Evolutionary conservation across 2,888 invertebrate species (phyloP).

Genomic region (Oconnorella tubifera): DNA sequence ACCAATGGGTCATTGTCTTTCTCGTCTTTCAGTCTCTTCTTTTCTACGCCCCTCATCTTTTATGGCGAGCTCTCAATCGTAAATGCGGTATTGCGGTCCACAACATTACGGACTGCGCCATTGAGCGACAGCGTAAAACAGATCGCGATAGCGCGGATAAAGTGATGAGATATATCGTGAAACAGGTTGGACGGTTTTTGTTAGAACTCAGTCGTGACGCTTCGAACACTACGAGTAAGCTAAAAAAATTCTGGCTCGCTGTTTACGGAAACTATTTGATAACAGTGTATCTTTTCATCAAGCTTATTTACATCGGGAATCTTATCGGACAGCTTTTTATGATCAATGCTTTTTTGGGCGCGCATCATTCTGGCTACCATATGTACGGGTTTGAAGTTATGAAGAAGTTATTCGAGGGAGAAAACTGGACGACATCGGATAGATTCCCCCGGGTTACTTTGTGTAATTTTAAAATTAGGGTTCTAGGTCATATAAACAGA

Average conservation of each 20-base stretch:
- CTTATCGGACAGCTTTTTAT: conserved; percentile 58
- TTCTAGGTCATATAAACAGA: conserved; percentile 22
- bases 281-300: conserved; percentile 55
- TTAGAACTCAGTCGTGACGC: conserved; percentile 53
- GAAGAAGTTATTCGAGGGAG: conserved; percentile 54
- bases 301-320: conserved; percentile 56
- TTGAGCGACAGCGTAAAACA: conserved; percentile 23
- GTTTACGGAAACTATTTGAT: conserved; percentile 58
- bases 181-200: conserved; percentile 56
- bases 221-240: conserved; percentile 39
- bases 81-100: conserved; percentile 26
- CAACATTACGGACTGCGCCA: conserved; percentile 28
- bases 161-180: conserved; percentile 44
- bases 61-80: conserved; percentile 47
- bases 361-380: conserved; percentile 32
- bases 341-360: conserved; percentile 58
- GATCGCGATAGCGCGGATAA: conserved; percentile 34
- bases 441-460: conserved; percentile 49
- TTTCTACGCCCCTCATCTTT: conserved; percentile 54
- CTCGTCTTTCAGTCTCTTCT: conserved; percentile 33
- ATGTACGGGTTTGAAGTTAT: conserved; percentile 49
- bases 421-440: conserved; percentile 49
- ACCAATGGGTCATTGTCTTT: conserved; percentile 38
- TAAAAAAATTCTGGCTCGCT: conserved; percentile 1
- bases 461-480: conserved; percentile 22